A percentile compares a stretch with the other conserved stretches of the same genome.
Evolutionary conservation across 2,113 vertebrate species (phyloP).

Genomic region (Sphaerodactylus townsendi): DNA sequence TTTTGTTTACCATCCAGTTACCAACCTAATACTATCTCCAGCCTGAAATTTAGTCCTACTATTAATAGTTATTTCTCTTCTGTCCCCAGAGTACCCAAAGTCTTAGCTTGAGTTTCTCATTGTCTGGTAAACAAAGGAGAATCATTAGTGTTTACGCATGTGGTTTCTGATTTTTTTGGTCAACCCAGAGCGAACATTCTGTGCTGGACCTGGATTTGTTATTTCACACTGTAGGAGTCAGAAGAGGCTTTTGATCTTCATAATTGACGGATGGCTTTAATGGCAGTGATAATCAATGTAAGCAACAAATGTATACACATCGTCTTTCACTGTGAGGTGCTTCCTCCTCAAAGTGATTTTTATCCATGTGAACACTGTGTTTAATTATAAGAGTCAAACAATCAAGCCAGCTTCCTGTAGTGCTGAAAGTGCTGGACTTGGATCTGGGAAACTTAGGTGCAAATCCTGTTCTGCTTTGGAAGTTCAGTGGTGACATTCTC

Average conservation of each 20-base stretch:
- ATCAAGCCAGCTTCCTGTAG: background rate
- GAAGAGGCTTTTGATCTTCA: conserved; percentile 28
- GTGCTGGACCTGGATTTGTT: background rate
- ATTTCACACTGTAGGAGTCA: conserved; percentile 20
- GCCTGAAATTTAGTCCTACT: background rate
- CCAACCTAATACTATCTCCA: background rate
- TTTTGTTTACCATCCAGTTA: background rate
- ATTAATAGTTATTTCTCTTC: background rate
- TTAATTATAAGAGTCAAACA: conserved; percentile 4
- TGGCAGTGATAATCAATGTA: conserved; percentile 31
- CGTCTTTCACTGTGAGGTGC: background rate
- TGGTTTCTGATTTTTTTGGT: conserved; percentile 30
- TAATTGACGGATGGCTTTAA: conserved; percentile 1
- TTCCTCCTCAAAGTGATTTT: background rate
- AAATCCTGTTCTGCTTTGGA: no score
- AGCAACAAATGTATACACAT: background rate
- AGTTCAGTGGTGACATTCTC: no score
- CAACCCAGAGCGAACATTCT: conserved; percentile 10
- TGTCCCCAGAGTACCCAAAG: conserved; percentile 4
- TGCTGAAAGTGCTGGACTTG: no score
- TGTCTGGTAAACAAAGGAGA: conserved; percentile 8
- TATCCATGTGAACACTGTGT: background rate
- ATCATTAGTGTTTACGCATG: conserved; percentile 12
- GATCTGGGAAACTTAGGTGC: no score
- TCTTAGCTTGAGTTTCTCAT: background rate